Evolutionary conservation across 2,113 vertebrate genomes (phyloP).

Genomic region (Lepus timidus): DNA sequence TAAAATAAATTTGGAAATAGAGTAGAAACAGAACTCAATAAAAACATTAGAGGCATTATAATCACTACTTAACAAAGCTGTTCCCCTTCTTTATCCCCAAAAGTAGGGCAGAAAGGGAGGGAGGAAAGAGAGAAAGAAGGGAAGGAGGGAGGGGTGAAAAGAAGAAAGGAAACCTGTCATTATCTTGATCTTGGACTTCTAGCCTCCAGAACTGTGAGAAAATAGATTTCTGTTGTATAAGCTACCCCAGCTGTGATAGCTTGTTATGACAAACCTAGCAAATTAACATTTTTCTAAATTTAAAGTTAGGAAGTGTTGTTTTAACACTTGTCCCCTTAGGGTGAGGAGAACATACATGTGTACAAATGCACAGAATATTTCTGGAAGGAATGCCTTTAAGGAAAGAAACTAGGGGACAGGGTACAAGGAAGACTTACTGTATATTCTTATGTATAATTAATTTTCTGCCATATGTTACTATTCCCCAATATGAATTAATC

Average conservation of each 20-base stretch:
- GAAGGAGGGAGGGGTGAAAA: no score
- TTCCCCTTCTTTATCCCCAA: no score
- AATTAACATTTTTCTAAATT: background rate
- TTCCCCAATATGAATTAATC: background rate
- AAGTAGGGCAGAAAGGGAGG: no score
- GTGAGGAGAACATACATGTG: background rate
- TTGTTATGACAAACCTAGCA: background rate
- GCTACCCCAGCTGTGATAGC: background rate
- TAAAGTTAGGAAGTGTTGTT: background rate
- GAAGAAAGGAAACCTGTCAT: no score
- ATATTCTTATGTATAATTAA: background rate
- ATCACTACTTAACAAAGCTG: no score
- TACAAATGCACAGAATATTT: background rate
- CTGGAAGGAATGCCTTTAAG: background rate
- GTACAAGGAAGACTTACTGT: background rate
- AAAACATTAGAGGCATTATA: no score
- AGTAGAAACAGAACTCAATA: no score
- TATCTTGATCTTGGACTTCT: no score
- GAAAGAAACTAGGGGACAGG: background rate
- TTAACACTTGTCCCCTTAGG: background rate
- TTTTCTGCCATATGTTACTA: background rate
- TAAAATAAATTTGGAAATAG: no score
- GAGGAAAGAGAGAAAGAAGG: no score
- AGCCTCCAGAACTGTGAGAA: no score
- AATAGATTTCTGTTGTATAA: background rate